phyloP scores from a whole-genome alignment of 2,113 vertebrate species.

The Malurus melanocephalus region DNA sequence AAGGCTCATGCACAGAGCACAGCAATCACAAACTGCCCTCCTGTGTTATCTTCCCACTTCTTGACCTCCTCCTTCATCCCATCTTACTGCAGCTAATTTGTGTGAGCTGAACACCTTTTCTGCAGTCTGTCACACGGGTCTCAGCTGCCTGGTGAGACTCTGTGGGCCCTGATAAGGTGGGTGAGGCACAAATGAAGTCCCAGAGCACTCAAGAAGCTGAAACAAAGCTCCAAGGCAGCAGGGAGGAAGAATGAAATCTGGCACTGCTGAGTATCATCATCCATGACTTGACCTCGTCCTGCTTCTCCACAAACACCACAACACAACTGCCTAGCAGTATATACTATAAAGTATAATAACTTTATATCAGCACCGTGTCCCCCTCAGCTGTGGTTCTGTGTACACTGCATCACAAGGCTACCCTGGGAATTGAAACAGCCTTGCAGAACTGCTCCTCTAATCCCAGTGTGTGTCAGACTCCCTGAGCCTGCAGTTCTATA shows the following conservation, averaged over 20 bases:
- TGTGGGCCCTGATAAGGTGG: not conserved
- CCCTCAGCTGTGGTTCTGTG: not conserved
- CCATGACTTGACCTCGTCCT: not conserved
- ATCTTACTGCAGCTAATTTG: fast-evolving
- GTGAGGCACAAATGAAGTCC: not conserved
- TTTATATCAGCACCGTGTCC: not conserved
- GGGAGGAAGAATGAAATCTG: not conserved
- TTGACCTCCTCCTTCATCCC: not conserved
- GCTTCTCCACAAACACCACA: fast-evolving
- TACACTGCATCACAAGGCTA: not conserved
- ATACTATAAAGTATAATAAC: fast-evolving
- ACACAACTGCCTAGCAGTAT: not conserved
- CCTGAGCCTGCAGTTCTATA: not conserved
- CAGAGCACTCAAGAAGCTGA: not conserved
- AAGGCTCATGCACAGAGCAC: fast-evolving
- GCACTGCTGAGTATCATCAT: not conserved
- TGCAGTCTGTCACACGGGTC: not conserved
- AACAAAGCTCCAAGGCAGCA: not conserved
- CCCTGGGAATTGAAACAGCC: not conserved
- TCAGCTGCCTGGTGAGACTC: not conserved
- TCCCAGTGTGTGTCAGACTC: not conserved
- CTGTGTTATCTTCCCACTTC: not conserved
- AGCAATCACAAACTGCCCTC: not conserved
- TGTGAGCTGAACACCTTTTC: no score
- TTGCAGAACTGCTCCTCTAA: not conserved